phyloP scores from a whole-genome alignment of 2,113 vertebrate genomes.

The Catagonus wagneri region DNA sequence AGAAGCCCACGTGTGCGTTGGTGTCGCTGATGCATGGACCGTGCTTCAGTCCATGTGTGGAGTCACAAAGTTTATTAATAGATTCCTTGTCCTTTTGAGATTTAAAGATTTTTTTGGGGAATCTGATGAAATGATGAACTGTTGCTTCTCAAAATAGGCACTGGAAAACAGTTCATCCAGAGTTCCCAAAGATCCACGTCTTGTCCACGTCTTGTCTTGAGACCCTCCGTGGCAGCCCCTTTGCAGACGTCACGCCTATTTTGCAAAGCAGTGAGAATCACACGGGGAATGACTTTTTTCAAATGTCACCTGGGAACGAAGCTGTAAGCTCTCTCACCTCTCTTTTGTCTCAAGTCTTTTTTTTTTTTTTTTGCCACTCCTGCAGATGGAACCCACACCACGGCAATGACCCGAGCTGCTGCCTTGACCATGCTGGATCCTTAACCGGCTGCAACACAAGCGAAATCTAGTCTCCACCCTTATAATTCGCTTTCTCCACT shows the following conservation, averaged over 20 bases:
- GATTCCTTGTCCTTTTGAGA: background rate
- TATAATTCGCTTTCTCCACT: background rate
- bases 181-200: background rate
- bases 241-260: background rate
- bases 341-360: background rate
- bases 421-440: too few relatives aligned
- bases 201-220: too few relatives aligned
- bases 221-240: background rate
- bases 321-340: background rate
- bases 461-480: background rate
- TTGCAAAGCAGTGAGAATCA: background rate
- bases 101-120: background rate
- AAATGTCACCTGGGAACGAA: background rate
- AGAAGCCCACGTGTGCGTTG: accelerated
- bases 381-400: too few relatives aligned
- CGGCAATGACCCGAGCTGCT: too few relatives aligned
- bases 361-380: too few relatives aligned
- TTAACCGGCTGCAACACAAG: too few relatives aligned
- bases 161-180: accelerated
- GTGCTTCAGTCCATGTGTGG: background rate
- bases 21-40: background rate
- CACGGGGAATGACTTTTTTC: accelerated
- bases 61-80: background rate
- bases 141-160: background rate
- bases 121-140: background rate